Percentiles rank a stretch among this genome's conserved stretches.
Evolutionary conservation across 23 tunicate genomes (phyloP).

Genomic region (Halocynthia roretzi): DNA sequence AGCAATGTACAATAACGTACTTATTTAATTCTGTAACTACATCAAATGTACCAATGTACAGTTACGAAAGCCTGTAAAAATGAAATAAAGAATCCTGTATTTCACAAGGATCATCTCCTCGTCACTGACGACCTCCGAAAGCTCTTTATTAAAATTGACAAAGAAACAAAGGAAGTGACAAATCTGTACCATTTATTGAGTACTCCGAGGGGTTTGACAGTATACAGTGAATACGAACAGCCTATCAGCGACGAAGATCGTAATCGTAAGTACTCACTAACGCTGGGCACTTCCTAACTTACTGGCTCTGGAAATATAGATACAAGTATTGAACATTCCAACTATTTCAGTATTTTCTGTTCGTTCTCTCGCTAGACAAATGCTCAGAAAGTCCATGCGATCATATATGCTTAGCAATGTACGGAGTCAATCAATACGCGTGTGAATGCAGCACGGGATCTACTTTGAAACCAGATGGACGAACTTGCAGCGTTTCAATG

Average conservation of each 20-base stretch:
- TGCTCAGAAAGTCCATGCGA: constrained; percentile 36
- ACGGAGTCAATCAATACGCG: not conserved
- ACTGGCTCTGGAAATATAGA: not conserved
- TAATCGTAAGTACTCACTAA: not conserved
- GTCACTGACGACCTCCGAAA: constrained; percentile 13
- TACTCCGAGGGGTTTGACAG: constrained; percentile 14
- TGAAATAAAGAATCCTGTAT: no score
- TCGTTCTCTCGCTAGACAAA: constrained; percentile 24
- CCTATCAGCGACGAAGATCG: constrained; percentile 7
- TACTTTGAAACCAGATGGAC: constrained; percentile 27
- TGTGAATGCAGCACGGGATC: constrained; percentile 53
- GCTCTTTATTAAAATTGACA: constrained; percentile 1
- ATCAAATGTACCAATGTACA: no score
- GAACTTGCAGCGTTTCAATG: constrained; percentile 23
- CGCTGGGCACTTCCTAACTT: not conserved
- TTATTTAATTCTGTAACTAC: no score
- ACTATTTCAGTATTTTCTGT: not conserved
- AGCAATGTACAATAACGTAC: no score
- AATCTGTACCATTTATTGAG: not conserved
- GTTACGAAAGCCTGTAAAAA: no score
- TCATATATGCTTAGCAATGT: constrained; percentile 43
- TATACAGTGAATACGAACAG: constrained; percentile 12
- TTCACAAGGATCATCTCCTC: constrained; percentile 4
- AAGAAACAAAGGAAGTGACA: constrained; percentile 2
- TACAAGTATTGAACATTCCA: not conserved